Conservation (phyloP, 2,113 vertebrate genomes). For the Beaufortia kweichowensis region DNA sequence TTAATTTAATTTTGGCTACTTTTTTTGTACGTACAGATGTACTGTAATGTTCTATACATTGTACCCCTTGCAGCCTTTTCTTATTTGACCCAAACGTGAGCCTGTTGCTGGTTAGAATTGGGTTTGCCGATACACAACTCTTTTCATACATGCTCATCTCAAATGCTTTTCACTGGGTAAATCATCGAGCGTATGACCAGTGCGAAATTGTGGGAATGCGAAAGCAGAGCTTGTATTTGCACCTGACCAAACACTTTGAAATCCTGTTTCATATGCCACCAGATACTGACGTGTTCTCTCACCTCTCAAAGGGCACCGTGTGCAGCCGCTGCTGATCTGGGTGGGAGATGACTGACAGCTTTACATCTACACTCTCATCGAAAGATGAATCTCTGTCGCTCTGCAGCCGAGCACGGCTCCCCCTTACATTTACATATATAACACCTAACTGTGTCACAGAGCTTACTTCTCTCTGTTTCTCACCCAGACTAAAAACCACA, state of each 20-base stretch:
- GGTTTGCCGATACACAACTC: background rate
- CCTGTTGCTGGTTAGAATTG: slow-evolving; percentile 5
- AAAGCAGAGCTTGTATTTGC: slow-evolving; percentile 24
- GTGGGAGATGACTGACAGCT: background rate
- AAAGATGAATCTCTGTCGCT: background rate
- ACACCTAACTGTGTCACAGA: slow-evolving; percentile 11
- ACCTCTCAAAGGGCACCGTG: slow-evolving; percentile 12
- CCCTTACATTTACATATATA: slow-evolving; percentile 5
- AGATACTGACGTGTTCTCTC: slow-evolving; percentile 26
- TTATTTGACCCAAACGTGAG: no score
- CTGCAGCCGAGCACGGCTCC: background rate
- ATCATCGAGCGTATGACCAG: background rate
- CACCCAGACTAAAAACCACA: slow-evolving; percentile 2
- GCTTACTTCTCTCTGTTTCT: slow-evolving; percentile 10
- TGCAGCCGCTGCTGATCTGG: slow-evolving; percentile 10
- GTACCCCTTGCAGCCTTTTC: background rate
- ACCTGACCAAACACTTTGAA: slow-evolving; percentile 21
- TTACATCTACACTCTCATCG: background rate
- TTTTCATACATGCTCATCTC: background rate
- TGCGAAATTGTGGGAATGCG: slow-evolving; percentile 12
- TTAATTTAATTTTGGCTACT: no score
- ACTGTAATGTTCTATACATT: background rate
- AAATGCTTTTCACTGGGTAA: slow-evolving; percentile 6
- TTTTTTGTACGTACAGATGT: no score
- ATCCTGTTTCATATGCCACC: slow-evolving; percentile 27